phyloP scores from a whole-genome alignment of 2,888 invertebrate species.

The Dryococelus australis region DNA sequence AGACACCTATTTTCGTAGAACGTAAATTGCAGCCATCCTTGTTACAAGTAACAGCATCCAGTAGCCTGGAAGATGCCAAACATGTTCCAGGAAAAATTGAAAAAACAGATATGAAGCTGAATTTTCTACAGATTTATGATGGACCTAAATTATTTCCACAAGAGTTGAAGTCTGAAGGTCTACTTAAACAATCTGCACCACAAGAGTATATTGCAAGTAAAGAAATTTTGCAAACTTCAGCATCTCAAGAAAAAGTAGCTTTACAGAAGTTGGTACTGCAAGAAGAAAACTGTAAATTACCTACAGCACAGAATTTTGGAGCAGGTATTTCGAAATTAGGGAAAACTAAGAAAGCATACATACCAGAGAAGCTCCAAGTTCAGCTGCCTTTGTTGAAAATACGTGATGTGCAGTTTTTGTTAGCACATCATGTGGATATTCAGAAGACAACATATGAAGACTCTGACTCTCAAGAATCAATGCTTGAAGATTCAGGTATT shows the following conservation, averaged over 20 bases:
- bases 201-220: neutral
- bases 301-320: neutral
- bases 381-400: slow-evolving; percentile 8
- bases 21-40: neutral
- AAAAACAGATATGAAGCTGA: neutral
- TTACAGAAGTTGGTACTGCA: neutral
- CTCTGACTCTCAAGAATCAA: neutral
- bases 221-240: neutral
- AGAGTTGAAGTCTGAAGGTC: neutral
- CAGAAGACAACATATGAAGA: slow-evolving; percentile 5
- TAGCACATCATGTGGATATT: slow-evolving; percentile 1
- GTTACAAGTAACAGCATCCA: neutral
- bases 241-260: neutral
- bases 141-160: neutral
- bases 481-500: neutral
- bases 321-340: neutral
- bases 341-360: neutral
- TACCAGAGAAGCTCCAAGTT: neutral
- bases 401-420: slow-evolving; percentile 16
- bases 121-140: neutral
- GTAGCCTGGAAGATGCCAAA: neutral
- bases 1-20: neutral
- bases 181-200: neutral
- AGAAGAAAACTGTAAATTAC: neutral
- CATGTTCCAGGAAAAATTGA: neutral